A percentile compares a stretch with the other conserved stretches of the same genome.
phyloP scores from a whole-genome alignment of 2,888 invertebrate genomes.

The Orthonevra nobilis region DNA sequence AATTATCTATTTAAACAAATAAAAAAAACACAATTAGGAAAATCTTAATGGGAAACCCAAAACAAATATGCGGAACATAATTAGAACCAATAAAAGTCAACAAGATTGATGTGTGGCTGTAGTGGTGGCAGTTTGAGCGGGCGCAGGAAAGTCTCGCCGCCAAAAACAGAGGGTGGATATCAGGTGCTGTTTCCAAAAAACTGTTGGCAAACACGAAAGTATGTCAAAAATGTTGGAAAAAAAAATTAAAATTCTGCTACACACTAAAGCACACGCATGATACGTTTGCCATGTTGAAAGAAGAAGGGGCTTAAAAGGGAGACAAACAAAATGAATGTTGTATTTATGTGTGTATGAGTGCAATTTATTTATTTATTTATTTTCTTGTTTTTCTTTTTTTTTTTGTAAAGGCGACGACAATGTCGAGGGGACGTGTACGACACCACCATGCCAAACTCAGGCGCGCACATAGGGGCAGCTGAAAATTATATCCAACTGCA shows the following conservation, averaged over 20 bases:
- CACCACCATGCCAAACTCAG: conserved; percentile 18
- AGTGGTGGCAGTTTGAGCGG: neutral
- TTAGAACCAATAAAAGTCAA: conserved; percentile 44
- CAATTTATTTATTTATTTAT: conserved; percentile 47
- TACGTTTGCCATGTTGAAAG: neutral
- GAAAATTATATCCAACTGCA: conserved; percentile 44
- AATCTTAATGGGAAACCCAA: conserved; percentile 37
- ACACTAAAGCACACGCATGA: conserved; percentile 35
- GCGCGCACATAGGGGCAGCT: conserved; percentile 41
- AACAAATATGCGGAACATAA: conserved; percentile 47
- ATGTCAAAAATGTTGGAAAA: conserved; percentile 52
- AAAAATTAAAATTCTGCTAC: conserved; percentile 14
- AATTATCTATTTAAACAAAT: no score
- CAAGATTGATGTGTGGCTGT: conserved; percentile 32
- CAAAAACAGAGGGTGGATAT: conserved; percentile 17
- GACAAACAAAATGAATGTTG: conserved; percentile 35
- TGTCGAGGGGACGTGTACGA: conserved; percentile 38
- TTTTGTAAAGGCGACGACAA: conserved; percentile 44
- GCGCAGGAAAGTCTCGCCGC: conserved; percentile 1
- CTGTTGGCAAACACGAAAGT: conserved; percentile 43
- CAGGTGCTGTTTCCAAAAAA: neutral
- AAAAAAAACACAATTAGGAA: conserved; percentile 38
- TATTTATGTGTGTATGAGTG: conserved; percentile 44
- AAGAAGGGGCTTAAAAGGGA: conserved; percentile 11
- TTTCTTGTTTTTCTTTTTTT: conserved; percentile 25